phyloP scores from a whole-genome alignment of 2,797 vertebrate species.

The Brotula barbata region DNA sequence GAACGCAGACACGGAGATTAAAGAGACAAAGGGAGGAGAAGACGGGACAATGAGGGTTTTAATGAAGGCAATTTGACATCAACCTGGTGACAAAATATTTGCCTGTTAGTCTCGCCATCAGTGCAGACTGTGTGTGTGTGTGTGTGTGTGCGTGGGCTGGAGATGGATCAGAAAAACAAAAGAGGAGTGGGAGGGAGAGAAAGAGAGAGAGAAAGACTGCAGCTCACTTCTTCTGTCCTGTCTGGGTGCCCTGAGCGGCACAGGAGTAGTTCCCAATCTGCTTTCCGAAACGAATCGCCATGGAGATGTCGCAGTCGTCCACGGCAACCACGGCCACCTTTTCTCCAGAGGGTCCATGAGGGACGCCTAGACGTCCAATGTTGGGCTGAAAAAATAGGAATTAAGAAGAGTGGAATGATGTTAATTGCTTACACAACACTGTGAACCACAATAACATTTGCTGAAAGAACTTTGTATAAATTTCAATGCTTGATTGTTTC shows the following conservation, averaged over 20 bases:
- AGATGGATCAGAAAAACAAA: background rate
- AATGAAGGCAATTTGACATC: conserved; percentile 20
- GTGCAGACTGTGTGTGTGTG: background rate
- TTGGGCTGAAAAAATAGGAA: conserved; percentile 83
- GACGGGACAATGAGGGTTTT: conserved; percentile 9
- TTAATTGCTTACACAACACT: too few species aligned
- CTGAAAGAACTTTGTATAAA: too few species aligned
- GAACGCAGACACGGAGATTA: conserved; percentile 46
- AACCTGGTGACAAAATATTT: conserved; percentile 11
- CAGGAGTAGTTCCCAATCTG: conserved; percentile 95
- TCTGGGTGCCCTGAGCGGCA: conserved; percentile 95
- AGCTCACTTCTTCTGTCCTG: conserved; percentile 94
- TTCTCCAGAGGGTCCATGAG: conserved; percentile 94
- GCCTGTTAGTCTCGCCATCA: conserved; percentile 3
- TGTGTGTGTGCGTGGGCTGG: background rate
- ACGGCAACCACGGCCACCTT: conserved; percentile 96
- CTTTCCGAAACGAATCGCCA: conserved; percentile 91
- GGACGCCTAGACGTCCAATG: conserved; percentile 90
- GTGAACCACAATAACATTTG: too few species aligned
- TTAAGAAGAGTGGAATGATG: too few species aligned
- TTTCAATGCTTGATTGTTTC: too few species aligned
- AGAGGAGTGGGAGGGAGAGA: background rate
- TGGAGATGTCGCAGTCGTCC: conserved; percentile 93
- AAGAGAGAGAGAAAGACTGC: background rate
- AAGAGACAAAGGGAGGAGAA: conserved; percentile 26